A percentile compares a stretch with the other conserved stretches of the same genome.
These are phyloP conservation scores for Arenicola marina DNA, from an alignment of 2,888 invertebrate species.

Conservation along the genomic window DNA sequence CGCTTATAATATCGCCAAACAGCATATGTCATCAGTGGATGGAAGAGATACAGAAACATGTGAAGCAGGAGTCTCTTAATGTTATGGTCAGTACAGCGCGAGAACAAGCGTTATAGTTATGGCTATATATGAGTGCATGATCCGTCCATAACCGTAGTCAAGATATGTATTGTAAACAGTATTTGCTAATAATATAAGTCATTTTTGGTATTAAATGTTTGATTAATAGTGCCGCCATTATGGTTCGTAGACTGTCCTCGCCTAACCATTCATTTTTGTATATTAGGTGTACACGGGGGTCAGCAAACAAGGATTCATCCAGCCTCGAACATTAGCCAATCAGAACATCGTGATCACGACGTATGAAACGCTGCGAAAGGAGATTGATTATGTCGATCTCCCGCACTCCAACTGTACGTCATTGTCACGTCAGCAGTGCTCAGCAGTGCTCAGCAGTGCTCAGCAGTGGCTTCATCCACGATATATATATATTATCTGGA, in stretches of 20 bases:
- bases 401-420: constrained; percentile 62
- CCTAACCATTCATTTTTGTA: no score
- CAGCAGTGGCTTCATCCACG: no score
- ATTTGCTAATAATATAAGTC: no score
- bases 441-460: background rate
- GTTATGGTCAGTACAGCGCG: constrained; percentile 61
- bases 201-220: no score
- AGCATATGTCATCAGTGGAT: constrained; percentile 75
- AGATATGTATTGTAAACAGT: no score
- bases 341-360: constrained; percentile 77
- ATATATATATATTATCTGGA: no score
- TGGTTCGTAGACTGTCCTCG: no score
- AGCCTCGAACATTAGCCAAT: constrained; percentile 69
- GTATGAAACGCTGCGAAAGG: constrained; percentile 69
- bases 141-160: no score
- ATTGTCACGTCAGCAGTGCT: no score
- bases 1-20: constrained; percentile 74
- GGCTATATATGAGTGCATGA: no score
- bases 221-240: no score
- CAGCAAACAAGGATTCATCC: constrained; percentile 66
- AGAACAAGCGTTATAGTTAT: no score
- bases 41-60: constrained; percentile 71
- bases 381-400: constrained; percentile 69
- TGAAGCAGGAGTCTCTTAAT: constrained; percentile 61
- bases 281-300: constrained; percentile 63